Conservation (phyloP, 2,797 vertebrate species). For the Petrocephalus sullivani region DNA sequence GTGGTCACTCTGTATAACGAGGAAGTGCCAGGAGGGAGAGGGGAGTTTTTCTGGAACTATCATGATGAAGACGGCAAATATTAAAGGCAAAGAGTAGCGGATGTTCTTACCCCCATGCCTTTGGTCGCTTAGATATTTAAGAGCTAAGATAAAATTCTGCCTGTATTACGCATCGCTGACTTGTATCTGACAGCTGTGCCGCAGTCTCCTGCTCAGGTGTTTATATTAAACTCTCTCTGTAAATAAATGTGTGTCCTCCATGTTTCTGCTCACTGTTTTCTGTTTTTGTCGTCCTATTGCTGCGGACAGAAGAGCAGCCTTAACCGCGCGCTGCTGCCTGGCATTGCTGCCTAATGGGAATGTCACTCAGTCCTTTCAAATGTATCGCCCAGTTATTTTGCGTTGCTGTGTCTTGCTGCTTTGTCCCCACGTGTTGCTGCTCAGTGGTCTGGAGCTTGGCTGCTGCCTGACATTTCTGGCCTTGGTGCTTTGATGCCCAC, state of each 20-base stretch:
- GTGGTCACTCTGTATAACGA: neutral
- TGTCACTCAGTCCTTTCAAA: neutral
- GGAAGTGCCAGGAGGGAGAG: neutral
- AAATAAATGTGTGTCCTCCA: neutral
- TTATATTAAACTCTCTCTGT: neutral
- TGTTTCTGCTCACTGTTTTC: neutral
- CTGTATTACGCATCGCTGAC: neutral
- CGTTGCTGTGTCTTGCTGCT: neutral
- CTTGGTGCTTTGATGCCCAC: neutral
- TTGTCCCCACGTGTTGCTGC: neutral
- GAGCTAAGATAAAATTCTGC: neutral
- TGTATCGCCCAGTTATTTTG: neutral
- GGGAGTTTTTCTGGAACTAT: neutral
- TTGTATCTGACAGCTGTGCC: neutral
- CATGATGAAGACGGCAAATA: neutral
- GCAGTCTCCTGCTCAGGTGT: neutral
- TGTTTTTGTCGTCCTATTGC: neutral
- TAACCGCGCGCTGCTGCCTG: neutral
- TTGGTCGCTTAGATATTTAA: neutral
- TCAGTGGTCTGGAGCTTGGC: neutral
- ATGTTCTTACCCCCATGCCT: neutral
- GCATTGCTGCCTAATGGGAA: neutral
- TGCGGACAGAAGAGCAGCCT: neutral
- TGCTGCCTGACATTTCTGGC: neutral
- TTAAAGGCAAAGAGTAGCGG: neutral